phyloP scores from a whole-genome alignment of 2,888 invertebrate species.

The Lasioglossum morio region DNA sequence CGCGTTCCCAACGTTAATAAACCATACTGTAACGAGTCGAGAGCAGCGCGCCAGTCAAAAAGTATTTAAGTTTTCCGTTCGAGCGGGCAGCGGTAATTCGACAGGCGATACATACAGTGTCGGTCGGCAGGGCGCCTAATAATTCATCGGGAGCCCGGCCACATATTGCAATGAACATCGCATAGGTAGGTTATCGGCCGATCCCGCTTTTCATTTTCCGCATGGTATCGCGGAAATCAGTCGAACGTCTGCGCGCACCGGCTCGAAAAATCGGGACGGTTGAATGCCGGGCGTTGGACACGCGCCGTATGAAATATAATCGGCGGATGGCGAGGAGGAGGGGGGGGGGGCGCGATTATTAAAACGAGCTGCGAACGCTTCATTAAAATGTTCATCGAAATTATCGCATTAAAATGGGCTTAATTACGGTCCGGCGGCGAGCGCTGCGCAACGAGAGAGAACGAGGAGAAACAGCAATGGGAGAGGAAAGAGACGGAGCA shows the following conservation, averaged over 20 bases:
- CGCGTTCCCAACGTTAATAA: background rate
- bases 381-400: constrained; percentile 57
- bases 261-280: constrained; percentile 34
- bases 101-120: background rate
- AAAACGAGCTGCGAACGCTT: constrained; percentile 54
- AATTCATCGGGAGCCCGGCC: background rate
- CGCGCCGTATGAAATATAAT: constrained; percentile 41
- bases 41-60: background rate
- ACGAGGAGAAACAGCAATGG: background rate
- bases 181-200: background rate
- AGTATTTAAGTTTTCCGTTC: background rate
- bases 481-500: background rate
- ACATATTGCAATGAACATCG: constrained; percentile 21
- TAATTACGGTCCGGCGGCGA: constrained; percentile 41
- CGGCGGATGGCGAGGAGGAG: background rate
- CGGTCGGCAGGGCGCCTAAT: background rate
- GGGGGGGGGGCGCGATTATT: constrained; percentile 25
- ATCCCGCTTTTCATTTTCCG: constrained; percentile 14
- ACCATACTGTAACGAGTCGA: background rate
- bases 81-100: background rate
- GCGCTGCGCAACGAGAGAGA: background rate
- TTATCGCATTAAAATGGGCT: constrained; percentile 57
- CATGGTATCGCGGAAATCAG: constrained; percentile 14
- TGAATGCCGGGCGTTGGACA: background rate
- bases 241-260: constrained; percentile 21